Evolutionary conservation across 2,113 vertebrate genomes (phyloP).

Genomic region (Aspiorhynchus laticeps): DNA sequence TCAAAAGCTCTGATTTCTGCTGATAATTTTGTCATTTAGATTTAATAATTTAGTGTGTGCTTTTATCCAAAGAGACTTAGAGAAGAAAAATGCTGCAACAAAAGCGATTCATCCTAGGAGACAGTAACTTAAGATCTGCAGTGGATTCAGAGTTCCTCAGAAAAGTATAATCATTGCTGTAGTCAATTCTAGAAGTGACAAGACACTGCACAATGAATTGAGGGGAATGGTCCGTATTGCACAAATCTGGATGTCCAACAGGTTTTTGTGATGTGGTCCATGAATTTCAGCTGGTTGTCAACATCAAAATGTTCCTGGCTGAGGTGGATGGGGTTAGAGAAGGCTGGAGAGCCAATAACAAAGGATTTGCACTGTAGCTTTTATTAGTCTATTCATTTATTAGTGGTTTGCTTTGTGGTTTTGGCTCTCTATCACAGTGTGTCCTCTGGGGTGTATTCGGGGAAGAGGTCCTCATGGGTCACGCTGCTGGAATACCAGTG

Average conservation of each 20-base stretch:
- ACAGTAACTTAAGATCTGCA: neutral
- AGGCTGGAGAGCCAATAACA: neutral
- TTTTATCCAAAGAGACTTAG: neutral
- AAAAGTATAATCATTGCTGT: neutral
- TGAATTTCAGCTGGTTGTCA: neutral
- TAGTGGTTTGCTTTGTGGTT: neutral
- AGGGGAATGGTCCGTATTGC: neutral
- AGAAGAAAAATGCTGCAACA: neutral
- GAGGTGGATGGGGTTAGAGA: neutral
- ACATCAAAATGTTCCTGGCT: neutral
- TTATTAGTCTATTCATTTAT: slow-evolving; percentile 29
- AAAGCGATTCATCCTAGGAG: neutral
- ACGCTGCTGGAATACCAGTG: neutral
- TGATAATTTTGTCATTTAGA: neutral
- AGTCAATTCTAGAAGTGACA: neutral
- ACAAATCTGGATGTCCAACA: no score
- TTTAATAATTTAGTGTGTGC: neutral
- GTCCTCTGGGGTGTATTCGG: neutral
- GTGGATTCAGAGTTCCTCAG: neutral
- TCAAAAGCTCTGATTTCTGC: neutral
- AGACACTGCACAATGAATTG: neutral
- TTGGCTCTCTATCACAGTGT: neutral
- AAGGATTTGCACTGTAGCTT: slow-evolving; percentile 22
- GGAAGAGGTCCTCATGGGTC: neutral
- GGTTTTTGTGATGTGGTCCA: neutral